These are phyloP conservation scores for Verasper variegatus DNA, from an alignment of 2,113 vertebrate species.

Conservation along the genomic window DNA sequence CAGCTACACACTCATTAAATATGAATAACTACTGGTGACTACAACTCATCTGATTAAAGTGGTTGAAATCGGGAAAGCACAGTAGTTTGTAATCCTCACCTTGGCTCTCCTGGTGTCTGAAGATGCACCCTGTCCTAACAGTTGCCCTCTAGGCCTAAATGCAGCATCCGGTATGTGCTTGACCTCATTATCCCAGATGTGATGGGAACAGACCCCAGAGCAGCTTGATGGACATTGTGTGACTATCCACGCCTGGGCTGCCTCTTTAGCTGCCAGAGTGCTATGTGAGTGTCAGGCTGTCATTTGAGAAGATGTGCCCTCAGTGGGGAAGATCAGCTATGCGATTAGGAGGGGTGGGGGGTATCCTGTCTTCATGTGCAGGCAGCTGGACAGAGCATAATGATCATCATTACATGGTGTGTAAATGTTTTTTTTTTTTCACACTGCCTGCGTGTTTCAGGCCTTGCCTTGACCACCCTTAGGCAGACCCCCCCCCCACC, in stretches of 20 bases:
- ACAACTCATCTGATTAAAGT: background rate
- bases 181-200: constrained; percentile 49
- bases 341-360: constrained; percentile 3
- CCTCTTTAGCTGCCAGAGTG: constrained; percentile 17
- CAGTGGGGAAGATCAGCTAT: constrained; percentile 5
- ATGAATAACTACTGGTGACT: background rate
- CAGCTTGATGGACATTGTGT: constrained; percentile 42
- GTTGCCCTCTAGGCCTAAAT: constrained; percentile 26
- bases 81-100: background rate
- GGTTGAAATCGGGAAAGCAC: background rate
- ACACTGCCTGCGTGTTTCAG: background rate
- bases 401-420: constrained; percentile 14
- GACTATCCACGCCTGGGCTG: constrained; percentile 14
- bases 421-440: constrained; percentile 13
- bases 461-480: constrained; percentile 41
- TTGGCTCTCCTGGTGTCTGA: background rate
- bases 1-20: background rate
- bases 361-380: constrained; percentile 12
- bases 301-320: constrained; percentile 38
- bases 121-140: background rate
- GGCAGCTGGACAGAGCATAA: constrained; percentile 46
- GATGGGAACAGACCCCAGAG: constrained; percentile 40
- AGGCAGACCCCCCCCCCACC: constrained; percentile 21
- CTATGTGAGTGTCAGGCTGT: constrained; percentile 37
- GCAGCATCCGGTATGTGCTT: constrained; percentile 61